Percentiles rank a stretch among this genome's conserved stretches.
phyloP scores from a whole-genome alignment of 2,797 vertebrate species.

The Acestrorhynchus altus region DNA sequence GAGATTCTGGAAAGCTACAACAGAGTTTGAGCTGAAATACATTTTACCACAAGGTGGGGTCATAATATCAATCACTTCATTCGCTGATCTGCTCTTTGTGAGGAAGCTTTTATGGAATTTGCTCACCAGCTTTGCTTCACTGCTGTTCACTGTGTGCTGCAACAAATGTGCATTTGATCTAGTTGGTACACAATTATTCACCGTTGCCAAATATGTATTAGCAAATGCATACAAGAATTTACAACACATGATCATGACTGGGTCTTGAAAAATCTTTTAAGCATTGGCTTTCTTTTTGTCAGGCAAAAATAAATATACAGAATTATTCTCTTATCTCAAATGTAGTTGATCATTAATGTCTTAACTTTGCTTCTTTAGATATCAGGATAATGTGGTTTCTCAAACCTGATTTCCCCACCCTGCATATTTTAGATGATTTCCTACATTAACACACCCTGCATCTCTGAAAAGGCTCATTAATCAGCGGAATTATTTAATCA shows the following conservation, averaged over 20 bases:
- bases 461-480: too few species aligned
- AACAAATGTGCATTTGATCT: neutral
- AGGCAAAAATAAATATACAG: neutral
- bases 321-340: too few species aligned
- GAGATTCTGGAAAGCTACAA: constrained; percentile 1
- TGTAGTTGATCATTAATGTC: too few species aligned
- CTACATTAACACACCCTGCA: too few species aligned
- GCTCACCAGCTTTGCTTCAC: neutral
- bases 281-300: neutral
- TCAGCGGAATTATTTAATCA: too few species aligned
- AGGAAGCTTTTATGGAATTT: neutral
- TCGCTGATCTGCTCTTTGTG: neutral
- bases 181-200: neutral
- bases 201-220: neutral
- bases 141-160: neutral
- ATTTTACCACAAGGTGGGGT: constrained; percentile 60
- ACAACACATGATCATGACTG: neutral
- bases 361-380: too few species aligned
- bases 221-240: neutral
- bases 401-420: too few species aligned
- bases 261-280: neutral
- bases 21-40: neutral
- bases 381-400: too few species aligned
- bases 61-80: constrained; percentile 28
- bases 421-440: too few species aligned